Conservation (phyloP, 2,113 vertebrate species). For the Phocoena sinus region DNA sequence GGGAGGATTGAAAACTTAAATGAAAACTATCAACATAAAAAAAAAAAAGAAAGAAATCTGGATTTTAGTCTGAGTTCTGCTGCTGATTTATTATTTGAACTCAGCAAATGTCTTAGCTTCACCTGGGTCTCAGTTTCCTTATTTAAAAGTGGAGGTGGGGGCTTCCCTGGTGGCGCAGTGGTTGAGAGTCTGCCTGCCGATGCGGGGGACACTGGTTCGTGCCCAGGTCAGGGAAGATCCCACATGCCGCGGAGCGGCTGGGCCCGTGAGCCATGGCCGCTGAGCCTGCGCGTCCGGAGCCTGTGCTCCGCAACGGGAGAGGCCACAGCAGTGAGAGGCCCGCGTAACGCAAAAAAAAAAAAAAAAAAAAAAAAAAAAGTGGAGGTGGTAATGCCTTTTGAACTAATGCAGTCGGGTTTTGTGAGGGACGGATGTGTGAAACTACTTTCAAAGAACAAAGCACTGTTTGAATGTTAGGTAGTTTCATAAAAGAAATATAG, state of each 20-base stretch:
- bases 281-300: too few species aligned
- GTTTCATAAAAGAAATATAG: neutral
- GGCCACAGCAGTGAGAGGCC: too few species aligned
- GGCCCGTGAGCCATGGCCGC: too few species aligned
- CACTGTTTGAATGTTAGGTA: neutral
- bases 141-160: neutral
- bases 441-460: slow-evolving; percentile 23
- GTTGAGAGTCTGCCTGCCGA: too few species aligned
- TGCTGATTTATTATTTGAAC: neutral
- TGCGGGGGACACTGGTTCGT: too few species aligned
- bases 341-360: too few species aligned
- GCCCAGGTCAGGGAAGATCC: too few species aligned
- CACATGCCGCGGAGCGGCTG: too few species aligned
- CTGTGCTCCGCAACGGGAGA: too few species aligned
- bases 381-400: neutral
- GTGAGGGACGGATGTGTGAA: neutral
- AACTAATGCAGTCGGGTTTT: neutral
- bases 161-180: too few species aligned
- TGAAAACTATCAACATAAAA: neutral
- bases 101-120: neutral
- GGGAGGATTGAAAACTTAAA: neutral
- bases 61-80: neutral
- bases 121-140: neutral
- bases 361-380: neutral
- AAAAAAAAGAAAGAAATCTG: slow-evolving; percentile 6